Evolutionary conservation across 2,888 invertebrate species (phyloP).

Genomic region (Bugulina stolonifera): DNA sequence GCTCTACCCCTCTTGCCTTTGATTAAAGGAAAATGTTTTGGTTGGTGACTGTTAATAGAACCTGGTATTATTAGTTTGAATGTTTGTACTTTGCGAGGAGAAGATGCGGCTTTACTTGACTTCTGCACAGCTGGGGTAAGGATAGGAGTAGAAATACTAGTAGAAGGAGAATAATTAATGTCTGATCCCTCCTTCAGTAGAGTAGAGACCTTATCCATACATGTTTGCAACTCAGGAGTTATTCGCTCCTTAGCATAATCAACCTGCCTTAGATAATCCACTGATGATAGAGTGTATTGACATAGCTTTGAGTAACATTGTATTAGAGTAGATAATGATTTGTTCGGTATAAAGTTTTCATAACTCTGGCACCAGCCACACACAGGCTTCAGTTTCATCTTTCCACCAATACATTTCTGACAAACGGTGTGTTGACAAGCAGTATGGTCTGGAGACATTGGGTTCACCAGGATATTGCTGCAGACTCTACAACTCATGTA

Average conservation of each 20-base stretch:
- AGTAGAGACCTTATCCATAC: background rate
- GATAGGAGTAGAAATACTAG: too few relatives aligned
- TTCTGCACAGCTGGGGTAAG: too few relatives aligned
- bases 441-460: conserved; percentile 68
- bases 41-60: too few relatives aligned
- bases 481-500: conserved; percentile 85
- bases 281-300: conserved; percentile 66
- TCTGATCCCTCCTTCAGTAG: background rate
- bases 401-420: conserved; percentile 73
- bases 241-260: background rate
- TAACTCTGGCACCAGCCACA: conserved; percentile 82
- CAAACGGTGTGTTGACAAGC: conserved; percentile 86
- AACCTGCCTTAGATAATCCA: background rate
- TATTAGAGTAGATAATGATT: conserved; percentile 70
- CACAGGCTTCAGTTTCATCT: conserved; percentile 75
- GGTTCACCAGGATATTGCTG: conserved; percentile 73
- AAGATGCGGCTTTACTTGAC: too few relatives aligned
- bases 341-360: conserved; percentile 73
- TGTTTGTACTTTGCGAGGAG: too few relatives aligned
- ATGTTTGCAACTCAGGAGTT: background rate
- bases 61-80: too few relatives aligned
- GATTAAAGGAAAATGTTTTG: too few relatives aligned
- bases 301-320: conserved; percentile 85
- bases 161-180: background rate
- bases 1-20: too few relatives aligned